Evolutionary conservation across 2,113 vertebrate species (phyloP).

Genomic region (Heterotilapia buettikoferi): DNA sequence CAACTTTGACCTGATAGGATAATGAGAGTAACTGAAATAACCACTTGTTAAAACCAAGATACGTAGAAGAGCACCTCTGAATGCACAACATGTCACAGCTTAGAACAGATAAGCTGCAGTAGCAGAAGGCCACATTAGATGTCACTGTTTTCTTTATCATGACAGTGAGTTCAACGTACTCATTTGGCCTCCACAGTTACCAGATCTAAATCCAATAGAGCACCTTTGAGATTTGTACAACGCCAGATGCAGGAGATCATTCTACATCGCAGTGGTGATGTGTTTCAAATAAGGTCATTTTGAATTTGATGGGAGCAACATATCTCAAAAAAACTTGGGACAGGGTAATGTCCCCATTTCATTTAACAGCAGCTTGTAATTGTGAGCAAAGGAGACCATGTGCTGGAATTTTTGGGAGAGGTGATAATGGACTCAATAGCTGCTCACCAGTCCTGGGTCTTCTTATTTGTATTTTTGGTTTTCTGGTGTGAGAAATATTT

Average conservation of each 20-base stretch:
- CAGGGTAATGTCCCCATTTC: fast-evolving
- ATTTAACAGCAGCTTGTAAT: not conserved
- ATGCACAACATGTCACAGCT: not conserved
- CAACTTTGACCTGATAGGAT: not conserved
- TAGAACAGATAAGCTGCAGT: not conserved
- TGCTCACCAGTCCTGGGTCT: not conserved
- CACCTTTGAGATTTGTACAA: not conserved
- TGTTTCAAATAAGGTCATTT: not conserved
- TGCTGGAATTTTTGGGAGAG: not conserved
- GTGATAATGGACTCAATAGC: not conserved
- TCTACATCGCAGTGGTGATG: not conserved
- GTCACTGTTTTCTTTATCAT: not conserved
- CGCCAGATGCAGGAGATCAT: not conserved
- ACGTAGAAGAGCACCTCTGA: fast-evolving
- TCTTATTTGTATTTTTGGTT: not conserved
- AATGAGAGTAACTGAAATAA: not conserved
- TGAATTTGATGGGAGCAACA: not conserved
- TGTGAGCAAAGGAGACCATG: not conserved
- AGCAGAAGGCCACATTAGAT: not conserved
- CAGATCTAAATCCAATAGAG: not conserved
- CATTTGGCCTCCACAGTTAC: not conserved
- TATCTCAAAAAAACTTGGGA: not conserved
- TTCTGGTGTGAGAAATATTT: not conserved
- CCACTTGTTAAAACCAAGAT: not conserved
- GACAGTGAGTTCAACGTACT: not conserved